phyloP scores from a whole-genome alignment of 2,113 vertebrate genomes.

The Ictidomys tridecemlineatus region DNA sequence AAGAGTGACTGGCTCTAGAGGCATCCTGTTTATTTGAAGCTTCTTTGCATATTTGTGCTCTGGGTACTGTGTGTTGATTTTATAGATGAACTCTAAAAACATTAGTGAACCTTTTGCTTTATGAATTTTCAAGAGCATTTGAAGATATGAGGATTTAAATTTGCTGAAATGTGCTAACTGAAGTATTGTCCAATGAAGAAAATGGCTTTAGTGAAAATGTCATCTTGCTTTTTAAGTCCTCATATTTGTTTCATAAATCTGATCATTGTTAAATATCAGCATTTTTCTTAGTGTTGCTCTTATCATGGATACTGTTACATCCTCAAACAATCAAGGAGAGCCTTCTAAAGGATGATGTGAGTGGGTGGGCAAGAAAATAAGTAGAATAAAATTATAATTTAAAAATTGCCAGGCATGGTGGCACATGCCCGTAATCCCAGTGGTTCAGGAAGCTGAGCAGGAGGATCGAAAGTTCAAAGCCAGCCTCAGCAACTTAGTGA shows the following conservation, averaged over 20 bases:
- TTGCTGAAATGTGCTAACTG: not conserved
- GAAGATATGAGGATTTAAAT: not conserved
- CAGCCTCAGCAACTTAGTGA: too few relatives aligned
- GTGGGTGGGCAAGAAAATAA: not conserved
- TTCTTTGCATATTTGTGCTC: slow-evolving; percentile 42
- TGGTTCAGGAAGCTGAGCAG: too few relatives aligned
- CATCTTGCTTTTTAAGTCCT: slow-evolving; percentile 26
- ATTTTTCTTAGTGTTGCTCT: not conserved
- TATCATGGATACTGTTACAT: not conserved
- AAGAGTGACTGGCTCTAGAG: slow-evolving; percentile 1
- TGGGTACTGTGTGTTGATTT: slow-evolving; percentile 23
- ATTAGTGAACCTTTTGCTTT: slow-evolving; percentile 28
- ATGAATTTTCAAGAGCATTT: slow-evolving; percentile 28
- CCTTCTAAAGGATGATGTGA: not conserved
- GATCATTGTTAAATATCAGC: slow-evolving; percentile 1
- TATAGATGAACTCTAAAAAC: slow-evolving; percentile 42
- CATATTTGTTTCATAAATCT: slow-evolving; percentile 43
- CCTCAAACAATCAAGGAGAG: not conserved
- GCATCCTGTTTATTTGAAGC: not conserved
- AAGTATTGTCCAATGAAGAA: slow-evolving; percentile 22
- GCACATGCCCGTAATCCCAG: too few relatives aligned
- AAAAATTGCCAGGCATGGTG: not conserved
- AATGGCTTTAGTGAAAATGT: slow-evolving; percentile 1
- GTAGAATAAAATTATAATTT: not conserved
- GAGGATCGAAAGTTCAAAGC: too few relatives aligned